A percentile compares a stretch with the other conserved stretches of the same genome.
These are phyloP conservation scores for Pheucticus melanocephalus DNA, from an alignment of 2,113 vertebrate species.

Conservation along the genomic window DNA sequence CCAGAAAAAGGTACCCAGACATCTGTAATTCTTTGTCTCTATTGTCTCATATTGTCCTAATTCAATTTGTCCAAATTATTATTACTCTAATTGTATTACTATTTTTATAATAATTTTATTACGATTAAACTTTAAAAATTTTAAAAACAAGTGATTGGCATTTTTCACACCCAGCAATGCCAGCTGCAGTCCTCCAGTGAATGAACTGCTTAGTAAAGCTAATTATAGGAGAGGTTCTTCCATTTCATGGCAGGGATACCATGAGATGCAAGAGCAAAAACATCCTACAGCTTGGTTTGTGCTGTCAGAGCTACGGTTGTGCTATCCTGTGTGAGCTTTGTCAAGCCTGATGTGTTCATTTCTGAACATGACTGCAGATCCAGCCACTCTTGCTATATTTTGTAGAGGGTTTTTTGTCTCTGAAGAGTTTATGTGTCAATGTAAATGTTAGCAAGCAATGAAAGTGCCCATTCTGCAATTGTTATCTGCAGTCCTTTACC, in stretches of 20 bases:
- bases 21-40: too few species aligned
- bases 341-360: rapidly evolving
- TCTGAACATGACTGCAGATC: background rate
- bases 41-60: too few species aligned
- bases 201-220: background rate
- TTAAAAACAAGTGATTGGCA: too few species aligned
- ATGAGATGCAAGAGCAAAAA: background rate
- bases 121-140: too few species aligned
- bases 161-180: background rate
- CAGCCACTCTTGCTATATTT: background rate
- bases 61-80: too few species aligned
- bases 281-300: rapidly evolving
- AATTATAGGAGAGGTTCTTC: background rate
- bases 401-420: background rate
- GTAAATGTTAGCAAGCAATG: background rate
- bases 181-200: background rate
- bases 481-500: background rate
- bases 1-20: too few species aligned
- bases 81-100: too few species aligned
- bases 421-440: background rate
- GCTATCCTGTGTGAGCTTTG: background rate
- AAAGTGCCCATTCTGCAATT: background rate
- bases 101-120: too few species aligned
- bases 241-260: background rate
- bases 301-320: background rate